Base-by-base conservation (phyloP, 2,888 invertebrate genomes). In the Erebia aethiops region DNA sequence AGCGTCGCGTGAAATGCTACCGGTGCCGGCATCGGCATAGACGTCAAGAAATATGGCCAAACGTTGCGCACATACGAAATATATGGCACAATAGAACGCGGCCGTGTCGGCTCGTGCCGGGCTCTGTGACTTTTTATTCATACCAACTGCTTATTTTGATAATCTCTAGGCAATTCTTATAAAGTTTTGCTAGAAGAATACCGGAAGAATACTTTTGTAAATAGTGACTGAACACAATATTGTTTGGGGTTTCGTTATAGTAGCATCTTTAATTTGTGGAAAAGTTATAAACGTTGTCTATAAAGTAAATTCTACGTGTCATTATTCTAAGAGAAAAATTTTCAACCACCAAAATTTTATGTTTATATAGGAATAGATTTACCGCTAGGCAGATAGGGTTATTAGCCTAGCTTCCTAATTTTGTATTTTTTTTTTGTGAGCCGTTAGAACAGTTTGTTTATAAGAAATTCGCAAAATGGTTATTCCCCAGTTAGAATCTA, bases 1-100 rank as follows among this genome's bases (percentile, higher is more conserved):
- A 86, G 83, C 82, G 84, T 89, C 87, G 89, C 89, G 89, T 91
- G 90, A 90, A 91, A 87, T 85, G 87, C 85, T 87, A 85, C 88
- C 88, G 87, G 85, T 84, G 80, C 81, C 78, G 81, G 82, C 80
- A 84, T 84, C 75, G 85, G 83, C 80, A 83, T 84, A 88, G 85
- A 86, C 86, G 84, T 82, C 81, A 81, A 85, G 87, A 91, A 89
- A 89, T 91, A 90, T 88, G 84, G 85, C 80, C 80, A 75, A 84
- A 83, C 83, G 84, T 81, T 83, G 83, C 80, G 82, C 85, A 87
- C 84, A 87, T 87, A 85, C 86, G 79, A 86, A 87, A 88, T 89
- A 88, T 79, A 78, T 79, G 78, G 77, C 76, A 75, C 81, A 81
- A 79, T 82, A 82, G 81, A 78, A 76, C 68, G 71, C 61, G 71